Evolutionary conservation across 2,888 invertebrate species (phyloP), one percentile per base, ranked within the genome.

Genomic region (Polyommatus icarus): DNA sequence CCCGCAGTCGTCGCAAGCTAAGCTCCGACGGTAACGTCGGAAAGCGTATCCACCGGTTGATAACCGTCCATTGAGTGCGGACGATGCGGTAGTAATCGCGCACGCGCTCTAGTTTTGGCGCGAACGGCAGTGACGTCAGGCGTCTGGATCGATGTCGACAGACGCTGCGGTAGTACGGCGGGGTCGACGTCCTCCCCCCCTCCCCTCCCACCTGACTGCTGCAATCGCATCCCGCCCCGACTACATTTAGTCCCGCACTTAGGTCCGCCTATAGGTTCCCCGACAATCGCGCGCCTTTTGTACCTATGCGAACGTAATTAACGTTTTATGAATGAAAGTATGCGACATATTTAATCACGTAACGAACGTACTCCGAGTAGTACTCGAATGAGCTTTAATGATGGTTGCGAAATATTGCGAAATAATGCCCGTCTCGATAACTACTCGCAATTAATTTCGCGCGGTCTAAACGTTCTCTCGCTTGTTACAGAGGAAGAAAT

Each of bases 401-500:
- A 20, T 15, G 36, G 50, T 50, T n/a, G 29, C 24, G 24, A 77
- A 54, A 71, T 71, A 72, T 71, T 72, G n/a, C 4, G 71, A 54
- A 29, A 40, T 29, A 32, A 59, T 59, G 54, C 57, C 50, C 50
- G 8, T 40, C 29, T 50, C 72, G 32, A 78, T 73, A 46, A 61
- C 61, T 24, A 78, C 40, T 36, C 18, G 8, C 50, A 73, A 61
- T 59, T 32, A 76, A 71, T 54, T 61, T 46, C 57, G 54, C 78
- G 77, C 59, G 77, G 78, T 72, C 76, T 79, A 78, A 82, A 80
- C 78, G 54, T 76, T 32, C 83, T 91, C 84, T 93, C 89, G 83
- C 81, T 92, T 95, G 93, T 96, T 95, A 80, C 95, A 96, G 97
- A 96, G 88, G 97, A 97, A 91, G 97, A 97, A 95, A 97, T 97